These are phyloP conservation scores for Thecophora atra DNA, from an alignment of 2,888 invertebrate species.

Conservation along the genomic window DNA sequence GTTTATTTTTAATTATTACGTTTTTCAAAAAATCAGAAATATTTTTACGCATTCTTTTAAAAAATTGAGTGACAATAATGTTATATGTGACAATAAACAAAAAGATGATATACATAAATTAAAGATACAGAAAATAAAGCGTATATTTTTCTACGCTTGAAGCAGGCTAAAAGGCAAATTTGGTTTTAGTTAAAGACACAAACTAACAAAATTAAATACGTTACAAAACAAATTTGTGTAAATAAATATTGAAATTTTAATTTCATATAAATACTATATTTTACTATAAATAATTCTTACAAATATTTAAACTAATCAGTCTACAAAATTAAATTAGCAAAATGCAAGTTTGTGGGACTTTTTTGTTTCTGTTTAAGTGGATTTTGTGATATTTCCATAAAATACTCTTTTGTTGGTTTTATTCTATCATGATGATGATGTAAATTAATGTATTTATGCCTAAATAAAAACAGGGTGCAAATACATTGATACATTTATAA, in stretches of 20 bases:
- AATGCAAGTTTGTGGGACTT: slow-evolving; percentile 13
- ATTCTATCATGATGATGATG: background rate
- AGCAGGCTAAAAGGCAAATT: slow-evolving; percentile 45
- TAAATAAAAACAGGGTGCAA: slow-evolving; percentile 16
- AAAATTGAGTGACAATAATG: background rate
- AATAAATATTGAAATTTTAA: slow-evolving; percentile 43
- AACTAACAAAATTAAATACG: background rate
- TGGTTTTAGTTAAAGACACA: background rate
- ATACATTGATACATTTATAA: background rate
- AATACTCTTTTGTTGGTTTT: background rate
- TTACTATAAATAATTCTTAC: slow-evolving; percentile 22
- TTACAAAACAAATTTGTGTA: background rate
- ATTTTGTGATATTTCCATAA: background rate
- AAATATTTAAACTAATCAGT: slow-evolving; percentile 58
- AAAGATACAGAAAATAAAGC: too few species aligned
- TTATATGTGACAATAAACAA: too few species aligned
- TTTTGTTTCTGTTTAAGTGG: background rate
- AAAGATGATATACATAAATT: too few species aligned
- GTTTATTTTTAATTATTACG: too few species aligned
- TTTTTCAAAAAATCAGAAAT: too few species aligned
- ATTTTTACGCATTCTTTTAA: too few species aligned
- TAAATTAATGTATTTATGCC: background rate
- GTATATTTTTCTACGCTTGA: too few species aligned
- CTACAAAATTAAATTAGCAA: slow-evolving; percentile 47
- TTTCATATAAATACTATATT: slow-evolving; percentile 38